Base-by-base conservation (phyloP, 2,888 invertebrate genomes). In the Mythimna lalbum region DNA sequence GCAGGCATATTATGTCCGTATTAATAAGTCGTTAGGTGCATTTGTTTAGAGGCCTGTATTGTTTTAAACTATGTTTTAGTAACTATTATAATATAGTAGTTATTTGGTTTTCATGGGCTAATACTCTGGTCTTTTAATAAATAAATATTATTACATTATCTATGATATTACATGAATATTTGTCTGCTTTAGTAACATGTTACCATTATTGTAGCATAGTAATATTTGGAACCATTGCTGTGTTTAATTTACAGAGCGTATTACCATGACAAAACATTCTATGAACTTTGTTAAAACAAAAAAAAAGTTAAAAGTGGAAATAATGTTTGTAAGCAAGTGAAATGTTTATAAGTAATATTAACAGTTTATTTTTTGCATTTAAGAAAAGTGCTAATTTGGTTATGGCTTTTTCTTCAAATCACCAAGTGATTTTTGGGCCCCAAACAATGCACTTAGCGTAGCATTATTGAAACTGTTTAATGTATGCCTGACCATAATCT, bases 11-110 rank as follows among this genome's bases (percentile, higher is more conserved):
- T 90, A 90, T 90, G 89, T 91, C 81, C 88, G 64, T 83, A 92
- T 92, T 90, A 89, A 88, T 91, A 90, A 91, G 90, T 89, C 91
- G 93, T 92, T 94, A 90, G 93, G 95, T 95, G 95, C 95, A 95
- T 94, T 92, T 74, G 89, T 91, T 90, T 89, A 85, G 84, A 83
- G 89, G 88, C 88, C 86, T 83, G 83, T 81, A 84, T 84, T 76
- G 76, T 84, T 83, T 86, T 76, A 60, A 74, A 75, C 69, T 83
- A 69, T 71, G 68, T 79, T 63, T 43, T 43, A 43, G 19, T 60
- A 74, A 79, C 69, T 63, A 70, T 64, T 73, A 69, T 78, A 77
- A 69, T 78, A 77, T 69, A 81, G 68, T 78, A 63, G 72, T 68
- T 83, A 80, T 81, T 79, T 81, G 64, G 69, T 76, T 71, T 83